Evolutionary conservation across 2,113 vertebrate species (phyloP), one percentile per base, ranked within the genome.

Genomic region (Chloropsis hardwickii): DNA sequence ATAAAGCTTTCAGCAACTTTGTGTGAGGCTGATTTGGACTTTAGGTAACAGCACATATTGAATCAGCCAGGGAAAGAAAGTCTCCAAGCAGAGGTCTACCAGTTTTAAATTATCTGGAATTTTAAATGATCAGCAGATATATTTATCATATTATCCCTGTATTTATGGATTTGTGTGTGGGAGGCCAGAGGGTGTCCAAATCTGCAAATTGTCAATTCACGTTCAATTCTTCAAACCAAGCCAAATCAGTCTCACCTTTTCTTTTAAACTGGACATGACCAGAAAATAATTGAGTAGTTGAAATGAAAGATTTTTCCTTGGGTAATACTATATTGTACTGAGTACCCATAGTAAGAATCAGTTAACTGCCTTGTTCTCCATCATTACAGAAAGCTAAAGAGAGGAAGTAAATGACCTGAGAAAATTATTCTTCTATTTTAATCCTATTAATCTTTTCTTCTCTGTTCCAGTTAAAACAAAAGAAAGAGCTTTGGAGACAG

Each of bases 1-100:
- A 97, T 96, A 97, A 97, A 97, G 50, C 98, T 97, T 97, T 97
- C 97, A 97, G 90, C 96, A 4, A 89, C 93, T 97, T 94, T 69
- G 53, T 81, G 64, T 54, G 50, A 90, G 79, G 91, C 64, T 96
- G 97, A 88, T 92, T 96, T 96, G 91, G 94, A 92, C 92, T 93
- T 97, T 96, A 78, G 92, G 88, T 83, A 97, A 94, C 89, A 96
- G 94, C 69, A 89, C 81, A 86, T 65, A 79, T 21, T 93, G 92
- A 95, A 60, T 92, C 82, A 17, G 57, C 65, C 11, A 8, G 71
- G 94, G 53, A 86, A 88, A 93, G 61, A 80, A 96, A 96, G 44
- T 72, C 85, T 77, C 58, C 29, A 45, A 77, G 33, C 66, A 89
- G 65, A 94, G 88, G 42, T 66, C 48, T 53, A 56, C 67, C 20